phyloP scores from a whole-genome alignment of 2,113 vertebrate genomes.

The Aegotheles bennettii region DNA sequence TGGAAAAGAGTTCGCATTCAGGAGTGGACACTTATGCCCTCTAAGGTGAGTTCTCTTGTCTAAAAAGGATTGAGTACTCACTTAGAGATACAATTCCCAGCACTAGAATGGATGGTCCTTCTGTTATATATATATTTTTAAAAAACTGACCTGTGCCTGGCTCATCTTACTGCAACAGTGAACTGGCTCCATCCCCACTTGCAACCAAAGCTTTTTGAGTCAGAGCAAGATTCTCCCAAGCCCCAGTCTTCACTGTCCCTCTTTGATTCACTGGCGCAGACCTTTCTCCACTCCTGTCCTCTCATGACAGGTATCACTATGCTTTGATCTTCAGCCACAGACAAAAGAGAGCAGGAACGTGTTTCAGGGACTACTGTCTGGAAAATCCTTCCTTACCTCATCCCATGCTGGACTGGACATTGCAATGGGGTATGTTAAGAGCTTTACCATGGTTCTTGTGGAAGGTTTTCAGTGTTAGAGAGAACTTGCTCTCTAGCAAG shows the following conservation, averaged over 20 bases:
- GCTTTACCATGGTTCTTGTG: neutral
- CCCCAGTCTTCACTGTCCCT: neutral
- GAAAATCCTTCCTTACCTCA: neutral
- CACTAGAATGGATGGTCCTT: neutral
- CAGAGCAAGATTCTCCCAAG: neutral
- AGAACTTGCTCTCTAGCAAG: neutral
- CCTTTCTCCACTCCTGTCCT: neutral
- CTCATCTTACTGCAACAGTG: neutral
- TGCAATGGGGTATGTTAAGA: neutral
- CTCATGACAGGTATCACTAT: neutral
- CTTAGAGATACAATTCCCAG: neutral
- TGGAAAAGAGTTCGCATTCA: neutral
- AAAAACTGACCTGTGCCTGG: neutral
- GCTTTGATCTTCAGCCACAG: neutral
- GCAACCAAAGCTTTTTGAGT: neutral
- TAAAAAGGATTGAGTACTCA: neutral
- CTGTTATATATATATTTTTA: neutral
- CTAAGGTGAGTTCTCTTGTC: neutral
- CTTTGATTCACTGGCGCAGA: neutral
- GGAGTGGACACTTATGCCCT: neutral
- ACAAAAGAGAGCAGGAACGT: neutral
- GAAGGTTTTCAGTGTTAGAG: neutral
- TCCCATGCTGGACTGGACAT: neutral
- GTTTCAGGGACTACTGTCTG: neutral
- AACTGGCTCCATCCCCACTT: neutral